Base-by-base conservation (phyloP, 2,797 vertebrate genomes). In the Pteropus rufus region DNA sequence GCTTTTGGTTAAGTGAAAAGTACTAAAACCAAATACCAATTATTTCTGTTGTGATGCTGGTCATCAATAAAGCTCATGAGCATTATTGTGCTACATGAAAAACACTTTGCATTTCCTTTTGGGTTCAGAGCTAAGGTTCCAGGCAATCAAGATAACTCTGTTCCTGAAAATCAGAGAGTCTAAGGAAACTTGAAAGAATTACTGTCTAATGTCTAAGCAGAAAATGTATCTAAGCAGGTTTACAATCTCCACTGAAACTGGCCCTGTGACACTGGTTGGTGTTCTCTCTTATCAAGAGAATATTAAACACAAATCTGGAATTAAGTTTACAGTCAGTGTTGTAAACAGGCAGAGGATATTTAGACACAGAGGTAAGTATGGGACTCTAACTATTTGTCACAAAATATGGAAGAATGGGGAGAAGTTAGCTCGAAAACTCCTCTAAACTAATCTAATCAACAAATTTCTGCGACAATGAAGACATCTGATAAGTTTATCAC, bases 401-500 rank as follows among this genome's bases (percentile, higher is more conserved):
- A 91, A 89, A 95, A 77, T 69, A 86, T 23, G 29, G 24, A 69
- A 67, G 29, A 95, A 52, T 2, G 7, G 15, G 82, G 56, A 58
- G 69, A 77, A 96, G 79, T 80, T 54, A 52, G 5, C 29, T 39
- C 4, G 1, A 62, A 26, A 56, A 86, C 54, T 92, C 75, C 88
- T 95, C 76, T 75, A 86, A 94, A 89, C 41, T 89, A 67, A 82
- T 58, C 31, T 97, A 24, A 70, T 19, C 80, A 92, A 97, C 89
- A 89, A 95, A 95, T 60, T 60, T 3, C 21, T 97, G 36, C 93
- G 88, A 76, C 93, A 96, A 95, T 95, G 89, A 97, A 96, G 91
- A 96, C 52, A 96, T 96, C 85, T 56, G 76, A 49, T 83, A 94
- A 93, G 97, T 98, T 96, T 93, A 34, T 93, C 81, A 80, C 58